Base-by-base conservation (phyloP, 2,888 invertebrate species). In the Malthinus flaveolus region DNA sequence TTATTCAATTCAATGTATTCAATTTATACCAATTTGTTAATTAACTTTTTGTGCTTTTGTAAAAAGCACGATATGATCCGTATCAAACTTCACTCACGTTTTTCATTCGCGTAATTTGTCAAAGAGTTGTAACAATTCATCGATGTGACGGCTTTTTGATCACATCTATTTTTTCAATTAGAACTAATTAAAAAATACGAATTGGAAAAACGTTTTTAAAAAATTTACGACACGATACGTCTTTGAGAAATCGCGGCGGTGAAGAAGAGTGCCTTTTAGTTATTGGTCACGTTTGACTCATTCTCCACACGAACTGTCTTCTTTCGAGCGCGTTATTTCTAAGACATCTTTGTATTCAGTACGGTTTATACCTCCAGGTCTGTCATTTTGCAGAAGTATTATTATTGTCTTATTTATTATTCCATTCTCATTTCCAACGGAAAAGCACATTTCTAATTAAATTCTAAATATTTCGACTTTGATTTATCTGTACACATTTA, bases 241-340 rank as follows among this genome's bases (percentile, higher is more conserved):
- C 35, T 54, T 59, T 49, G 49, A 54, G 54, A 23, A 59, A 54
- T 13, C 34, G 37, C 54, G 39, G 51, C 15, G 32, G 36, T 59
- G 49, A 44, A 49, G 36, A 34, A 50, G 36, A 15, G 49, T 42
- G 39, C 39, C 39, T 42, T 42, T 5, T 7, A 48, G 59, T 64
- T 66, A 66, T 65, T 66, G 66, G 65, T 66, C 66, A 66, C 66
- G 66, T 65, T 53, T 60, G 39, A 34, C 55, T 55, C 50, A 54
- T 57, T 65, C 65, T 65, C 65, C 63, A 66, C 66, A 63, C 65
- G 66, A 66, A 63, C 62, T 63, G 63, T 62, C 59, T 58, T 59
- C 61, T 62, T 65, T 66, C 63, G 54, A 62, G 64, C 66, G 62
- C 63, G 63, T 65, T 66, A 66, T 66, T 65, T 57, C 59, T 55